Conservation (phyloP, 2,888 invertebrate genomes). For the Ferdinandea cuprea region DNA sequence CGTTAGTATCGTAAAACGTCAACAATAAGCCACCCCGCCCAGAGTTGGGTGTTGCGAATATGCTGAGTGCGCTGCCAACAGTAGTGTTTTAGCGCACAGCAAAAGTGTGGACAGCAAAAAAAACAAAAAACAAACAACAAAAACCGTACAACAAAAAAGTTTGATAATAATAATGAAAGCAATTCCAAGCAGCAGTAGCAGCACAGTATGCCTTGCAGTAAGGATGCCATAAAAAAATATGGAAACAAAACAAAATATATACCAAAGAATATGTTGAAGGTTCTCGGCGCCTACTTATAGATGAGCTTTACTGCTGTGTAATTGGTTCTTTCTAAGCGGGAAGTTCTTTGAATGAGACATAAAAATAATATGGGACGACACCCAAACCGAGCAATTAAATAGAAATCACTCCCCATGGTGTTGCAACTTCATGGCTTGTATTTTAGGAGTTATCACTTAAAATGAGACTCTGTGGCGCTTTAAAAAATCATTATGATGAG, state of each 20-base stretch:
- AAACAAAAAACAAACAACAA: background rate
- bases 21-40: background rate
- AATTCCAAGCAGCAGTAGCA: background rate
- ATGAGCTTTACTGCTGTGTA: conserved; percentile 17
- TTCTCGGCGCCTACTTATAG: conserved; percentile 8
- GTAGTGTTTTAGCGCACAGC: background rate
- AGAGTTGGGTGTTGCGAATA: background rate
- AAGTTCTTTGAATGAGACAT: background rate
- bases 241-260: background rate
- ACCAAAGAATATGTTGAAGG: conserved; percentile 9
- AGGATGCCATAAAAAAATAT: background rate
- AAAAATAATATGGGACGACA: background rate
- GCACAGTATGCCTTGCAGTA: background rate
- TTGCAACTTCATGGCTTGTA: background rate
- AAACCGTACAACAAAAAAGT: background rate
- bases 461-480: conserved; percentile 1
- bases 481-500: conserved; percentile 14
- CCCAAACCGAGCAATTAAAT: conserved; percentile 7
- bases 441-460: conserved; percentile 5
- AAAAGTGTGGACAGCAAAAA: background rate
- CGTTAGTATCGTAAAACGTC: conserved; percentile 13
- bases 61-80: background rate
- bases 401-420: background rate
- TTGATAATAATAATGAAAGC: conserved; percentile 3
- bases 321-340: conserved; percentile 1